Evolutionary conservation across 2,888 invertebrate species (phyloP), one percentile per base, ranked within the genome.

Genomic region (Philonicus albiceps): DNA sequence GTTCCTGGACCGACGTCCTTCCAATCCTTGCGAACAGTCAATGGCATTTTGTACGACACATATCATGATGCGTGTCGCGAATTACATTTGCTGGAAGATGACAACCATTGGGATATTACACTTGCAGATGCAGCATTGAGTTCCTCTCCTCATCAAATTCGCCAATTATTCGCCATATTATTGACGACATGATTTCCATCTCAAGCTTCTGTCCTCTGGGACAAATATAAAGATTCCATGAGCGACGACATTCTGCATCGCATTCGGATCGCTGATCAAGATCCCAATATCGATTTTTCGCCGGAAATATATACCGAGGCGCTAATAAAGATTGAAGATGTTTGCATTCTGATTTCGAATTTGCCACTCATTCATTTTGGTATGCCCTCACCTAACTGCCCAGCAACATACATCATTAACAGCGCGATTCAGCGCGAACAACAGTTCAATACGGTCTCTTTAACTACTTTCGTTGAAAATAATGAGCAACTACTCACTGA

Each of bases 61-160:
- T n/a, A 49, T 3, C 43, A 43, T 0, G 43, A 16, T 43, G 43
- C 43, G 3, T 16, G 43, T 43, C 16, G 16, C 16, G 43, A 43
- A 0, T 16, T 43, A 8, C 43, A 43, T 2, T 49, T 49, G 13
- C 55, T 22, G 8, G 55, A 55, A 22, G 19, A 6, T n/a, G 55
- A 55, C 6, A 55, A 19, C 7, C 55, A 55, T 19, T 55, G 53
- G 53, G 53, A 55, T 22, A 2, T 19, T 0, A 55, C 53, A 22
- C 53, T 55, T 55, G 53, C 22, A 90, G 85, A 88, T 78, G 87
- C 87, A 73, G 55, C 86, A n/a, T 27, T 87, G 4, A 80, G 73
- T 55, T 37, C 85, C n/a, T 53, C 49, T n/a, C 83, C 87, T 74
- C 31, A 43, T 30, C 84, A 88, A 64, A 64, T 89, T 40, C 53